Evolutionary conservation across 2,113 vertebrate species (phyloP).

Genomic region (Gambusia holbrooki): DNA sequence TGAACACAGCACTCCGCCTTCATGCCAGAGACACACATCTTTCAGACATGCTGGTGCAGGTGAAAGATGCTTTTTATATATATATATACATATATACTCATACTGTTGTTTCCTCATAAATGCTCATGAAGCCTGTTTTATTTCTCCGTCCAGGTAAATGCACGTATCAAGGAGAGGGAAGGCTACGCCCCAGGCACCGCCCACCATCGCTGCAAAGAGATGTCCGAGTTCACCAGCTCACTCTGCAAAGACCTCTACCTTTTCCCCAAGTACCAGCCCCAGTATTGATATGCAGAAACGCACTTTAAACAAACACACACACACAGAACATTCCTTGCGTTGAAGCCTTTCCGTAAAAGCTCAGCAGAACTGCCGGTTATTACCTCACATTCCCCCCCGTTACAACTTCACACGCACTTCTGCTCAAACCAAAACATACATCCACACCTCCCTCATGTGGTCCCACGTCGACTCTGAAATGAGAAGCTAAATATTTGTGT

Average conservation of each 20-base stretch:
- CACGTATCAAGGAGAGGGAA: slow-evolving; percentile 91
- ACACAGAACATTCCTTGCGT: slow-evolving; percentile 48
- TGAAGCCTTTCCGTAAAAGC: slow-evolving; percentile 13
- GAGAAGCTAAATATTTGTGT: slow-evolving; percentile 28
- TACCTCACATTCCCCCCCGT: slow-evolving; percentile 23
- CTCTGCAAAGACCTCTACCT: slow-evolving; percentile 93
- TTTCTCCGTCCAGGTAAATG: slow-evolving; percentile 85
- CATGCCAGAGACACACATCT: slow-evolving; percentile 88
- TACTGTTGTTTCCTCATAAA: neutral
- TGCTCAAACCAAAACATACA: slow-evolving; percentile 23
- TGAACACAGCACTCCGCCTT: slow-evolving; percentile 85
- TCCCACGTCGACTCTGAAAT: slow-evolving; percentile 26
- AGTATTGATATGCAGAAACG: slow-evolving; percentile 58
- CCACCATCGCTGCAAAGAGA: slow-evolving; percentile 97
- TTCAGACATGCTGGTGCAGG: slow-evolving; percentile 96
- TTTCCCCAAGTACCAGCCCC: slow-evolving; percentile 87
- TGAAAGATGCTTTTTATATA: slow-evolving; percentile 29
- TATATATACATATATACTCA: neutral
- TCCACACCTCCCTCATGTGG: slow-evolving; percentile 15
- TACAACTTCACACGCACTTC: slow-evolving; percentile 32
- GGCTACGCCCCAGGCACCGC: slow-evolving; percentile 92
- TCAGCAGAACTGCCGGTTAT: slow-evolving; percentile 19
- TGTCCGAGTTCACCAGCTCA: slow-evolving; percentile 97
- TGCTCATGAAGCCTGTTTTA: neutral
- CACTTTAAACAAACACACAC: slow-evolving; percentile 16